Conservation (phyloP, 2,888 invertebrate species). For the Catotricha subobsoleta region DNA sequence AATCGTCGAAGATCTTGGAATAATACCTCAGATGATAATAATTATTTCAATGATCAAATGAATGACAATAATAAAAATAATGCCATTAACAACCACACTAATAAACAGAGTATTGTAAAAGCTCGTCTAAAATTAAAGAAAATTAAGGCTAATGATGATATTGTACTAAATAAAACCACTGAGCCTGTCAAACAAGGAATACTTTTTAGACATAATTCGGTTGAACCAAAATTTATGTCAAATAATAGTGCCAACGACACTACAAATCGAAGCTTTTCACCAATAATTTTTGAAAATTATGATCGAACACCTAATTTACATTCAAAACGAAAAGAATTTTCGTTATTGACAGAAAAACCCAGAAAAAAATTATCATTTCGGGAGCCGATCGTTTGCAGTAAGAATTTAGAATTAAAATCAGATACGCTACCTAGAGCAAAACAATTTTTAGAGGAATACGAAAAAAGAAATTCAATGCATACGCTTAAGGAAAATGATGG, state of each 20-base stretch:
- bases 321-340: too few species aligned
- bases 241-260: neutral
- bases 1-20: neutral
- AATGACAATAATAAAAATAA: neutral
- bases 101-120: neutral
- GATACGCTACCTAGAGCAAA: constrained; percentile 8
- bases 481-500: too few species aligned
- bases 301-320: neutral
- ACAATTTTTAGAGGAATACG: constrained; percentile 9
- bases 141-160: neutral
- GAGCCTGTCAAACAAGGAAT: neutral
- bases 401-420: constrained; percentile 11
- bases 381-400: constrained; percentile 55
- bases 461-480: constrained; percentile 9
- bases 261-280: neutral
- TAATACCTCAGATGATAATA: neutral
- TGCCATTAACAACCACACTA: neutral
- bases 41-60: too few species aligned
- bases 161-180: neutral
- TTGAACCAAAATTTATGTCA: neutral
- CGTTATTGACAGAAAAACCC: constrained; percentile 25
- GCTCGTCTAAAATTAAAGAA: neutral
- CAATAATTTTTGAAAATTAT: neutral
- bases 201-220: neutral
- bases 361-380: constrained; percentile 75